A percentile compares a stretch with the other conserved stretches of the same genome.
Conservation (phyloP, 2,113 vertebrate species). For the Nannobrachium achirus region DNA sequence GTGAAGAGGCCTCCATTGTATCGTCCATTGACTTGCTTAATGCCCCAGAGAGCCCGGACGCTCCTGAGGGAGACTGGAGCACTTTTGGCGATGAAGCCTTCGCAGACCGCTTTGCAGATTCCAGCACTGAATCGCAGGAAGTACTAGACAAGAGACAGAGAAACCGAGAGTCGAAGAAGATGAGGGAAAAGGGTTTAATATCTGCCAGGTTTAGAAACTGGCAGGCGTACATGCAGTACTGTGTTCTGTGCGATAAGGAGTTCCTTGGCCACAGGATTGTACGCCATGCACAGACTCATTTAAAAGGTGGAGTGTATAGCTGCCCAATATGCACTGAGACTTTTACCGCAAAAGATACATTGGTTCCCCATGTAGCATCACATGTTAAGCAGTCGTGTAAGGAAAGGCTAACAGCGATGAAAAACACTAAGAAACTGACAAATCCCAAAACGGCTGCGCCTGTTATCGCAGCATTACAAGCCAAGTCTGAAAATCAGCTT, state of each 20-base stretch:
- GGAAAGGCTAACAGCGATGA: slow-evolving; percentile 92
- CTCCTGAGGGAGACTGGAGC: slow-evolving; percentile 80
- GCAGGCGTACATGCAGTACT: slow-evolving; percentile 99
- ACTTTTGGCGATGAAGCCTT: slow-evolving; percentile 70
- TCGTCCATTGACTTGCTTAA: slow-evolving; percentile 96
- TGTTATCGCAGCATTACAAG: slow-evolving; percentile 77
- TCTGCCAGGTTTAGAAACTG: slow-evolving; percentile 95
- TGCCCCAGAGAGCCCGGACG: slow-evolving; percentile 87
- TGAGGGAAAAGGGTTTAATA: slow-evolving; percentile 91
- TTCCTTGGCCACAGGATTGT: slow-evolving; percentile 97
- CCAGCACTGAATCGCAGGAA: slow-evolving; percentile 82
- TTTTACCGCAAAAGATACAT: slow-evolving; percentile 90
- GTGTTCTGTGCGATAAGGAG: slow-evolving; percentile 96
- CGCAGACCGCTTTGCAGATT: slow-evolving; percentile 79
- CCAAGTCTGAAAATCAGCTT: slow-evolving; percentile 80
- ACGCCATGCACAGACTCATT: slow-evolving; percentile 94
- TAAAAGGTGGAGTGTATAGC: slow-evolving; percentile 88
- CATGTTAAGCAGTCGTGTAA: slow-evolving; percentile 97
- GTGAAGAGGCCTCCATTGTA: slow-evolving; percentile 96
- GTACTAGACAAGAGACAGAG: slow-evolving; percentile 86
- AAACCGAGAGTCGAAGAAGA: slow-evolving; percentile 91
- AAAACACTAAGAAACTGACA: slow-evolving; percentile 86
- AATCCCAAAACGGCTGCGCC: slow-evolving; percentile 80
- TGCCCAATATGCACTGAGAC: slow-evolving; percentile 95
- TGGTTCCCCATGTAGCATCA: slow-evolving; percentile 93